Conservation (phyloP, 1,140 invertebrate genomes). For the Calycopis cecrops region DNA sequence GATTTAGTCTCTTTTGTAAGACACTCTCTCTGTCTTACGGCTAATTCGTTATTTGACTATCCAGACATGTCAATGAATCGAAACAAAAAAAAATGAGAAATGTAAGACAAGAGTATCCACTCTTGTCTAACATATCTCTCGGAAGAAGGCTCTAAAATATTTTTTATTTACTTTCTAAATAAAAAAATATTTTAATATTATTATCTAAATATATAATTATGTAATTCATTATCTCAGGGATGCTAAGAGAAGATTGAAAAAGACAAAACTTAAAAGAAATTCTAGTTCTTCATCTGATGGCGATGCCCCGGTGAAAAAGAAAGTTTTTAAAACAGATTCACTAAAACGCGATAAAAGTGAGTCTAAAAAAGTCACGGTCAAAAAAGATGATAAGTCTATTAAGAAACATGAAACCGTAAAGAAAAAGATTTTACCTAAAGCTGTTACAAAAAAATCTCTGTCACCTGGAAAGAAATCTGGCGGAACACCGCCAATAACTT, state of each 20-base stretch:
- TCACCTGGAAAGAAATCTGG: constrained; percentile 71
- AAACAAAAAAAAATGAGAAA: no score
- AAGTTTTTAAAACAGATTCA: constrained; percentile 58
- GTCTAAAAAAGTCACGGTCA: constrained; percentile 49
- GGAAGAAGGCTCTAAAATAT: no score
- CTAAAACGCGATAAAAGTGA: constrained; percentile 67
- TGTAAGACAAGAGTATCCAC: no score
- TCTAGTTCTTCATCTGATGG: constrained; percentile 72
- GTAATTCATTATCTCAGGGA: constrained; percentile 45
- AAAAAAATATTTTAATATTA: no score
- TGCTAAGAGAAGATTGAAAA: constrained; percentile 59
- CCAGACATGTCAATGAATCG: no score
- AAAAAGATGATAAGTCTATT: constrained; percentile 62
- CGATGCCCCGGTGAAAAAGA: constrained; percentile 67
- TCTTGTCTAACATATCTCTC: no score
- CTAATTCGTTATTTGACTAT: no score
- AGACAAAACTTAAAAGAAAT: constrained; percentile 70
- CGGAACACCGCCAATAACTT: constrained; percentile 69
- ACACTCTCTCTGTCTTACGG: no score
- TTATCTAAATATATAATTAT: constrained; percentile 12
- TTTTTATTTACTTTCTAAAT: no score
- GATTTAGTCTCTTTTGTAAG: no score
- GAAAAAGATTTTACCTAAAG: constrained; percentile 40
- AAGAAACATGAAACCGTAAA: constrained; percentile 67
- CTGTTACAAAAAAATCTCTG: constrained; percentile 65